These are phyloP conservation scores for Rhadina sibilatrix DNA, from an alignment of 2,113 vertebrate genomes.

Conservation along the genomic window DNA sequence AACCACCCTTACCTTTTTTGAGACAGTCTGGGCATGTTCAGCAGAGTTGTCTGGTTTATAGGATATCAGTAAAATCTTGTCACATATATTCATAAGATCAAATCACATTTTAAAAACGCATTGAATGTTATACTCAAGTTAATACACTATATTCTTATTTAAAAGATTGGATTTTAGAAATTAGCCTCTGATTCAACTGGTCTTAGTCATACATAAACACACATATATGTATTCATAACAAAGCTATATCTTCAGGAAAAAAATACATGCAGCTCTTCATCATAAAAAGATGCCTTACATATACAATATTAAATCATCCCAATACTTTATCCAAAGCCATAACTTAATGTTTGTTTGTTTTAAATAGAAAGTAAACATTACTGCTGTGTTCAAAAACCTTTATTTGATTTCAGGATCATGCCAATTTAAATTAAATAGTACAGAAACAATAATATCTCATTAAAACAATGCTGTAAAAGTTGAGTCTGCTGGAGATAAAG, in stretches of 20 bases:
- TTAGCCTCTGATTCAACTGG: neutral
- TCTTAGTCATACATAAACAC: neutral
- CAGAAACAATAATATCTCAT: slow-evolving; percentile 26
- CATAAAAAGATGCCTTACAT: neutral
- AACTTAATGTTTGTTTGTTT: neutral
- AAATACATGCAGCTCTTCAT: neutral
- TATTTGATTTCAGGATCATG: neutral
- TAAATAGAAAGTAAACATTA: neutral
- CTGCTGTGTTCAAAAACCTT: neutral
- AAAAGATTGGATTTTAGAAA: neutral
- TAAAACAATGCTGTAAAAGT: slow-evolving; percentile 2
- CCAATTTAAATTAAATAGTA: slow-evolving; percentile 37
- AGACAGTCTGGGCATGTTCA: neutral
- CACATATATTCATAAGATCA: neutral
- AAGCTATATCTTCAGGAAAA: neutral
- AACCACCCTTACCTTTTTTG: neutral
- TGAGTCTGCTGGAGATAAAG: slow-evolving; percentile 4
- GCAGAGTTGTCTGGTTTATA: neutral
- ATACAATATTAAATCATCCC: neutral
- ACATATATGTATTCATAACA: neutral
- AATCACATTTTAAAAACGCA: neutral
- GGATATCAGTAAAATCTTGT: neutral
- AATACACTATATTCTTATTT: neutral
- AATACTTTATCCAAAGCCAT: neutral
- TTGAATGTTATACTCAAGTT: neutral